A percentile compares a stretch with the other conserved stretches of the same genome.
phyloP scores from a whole-genome alignment of 2,797 vertebrate genomes.

The Lepus townsendii region DNA sequence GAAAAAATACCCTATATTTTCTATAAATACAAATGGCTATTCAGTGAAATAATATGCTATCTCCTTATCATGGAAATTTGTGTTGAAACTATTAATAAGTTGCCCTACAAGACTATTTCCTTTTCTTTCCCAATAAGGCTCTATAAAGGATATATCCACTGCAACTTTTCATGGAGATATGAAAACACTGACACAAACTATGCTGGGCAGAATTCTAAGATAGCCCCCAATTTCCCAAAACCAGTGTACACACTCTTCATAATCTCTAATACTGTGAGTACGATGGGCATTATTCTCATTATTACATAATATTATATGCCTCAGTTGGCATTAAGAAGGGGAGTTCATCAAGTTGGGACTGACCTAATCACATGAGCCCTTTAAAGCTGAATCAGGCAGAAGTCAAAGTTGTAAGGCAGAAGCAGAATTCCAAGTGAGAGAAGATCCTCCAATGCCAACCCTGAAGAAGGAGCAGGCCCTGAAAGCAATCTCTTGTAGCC shows the following conservation, averaged over 20 bases:
- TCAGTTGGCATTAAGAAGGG: slow-evolving; percentile 1
- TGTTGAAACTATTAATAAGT: slow-evolving; percentile 73
- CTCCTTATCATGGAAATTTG: slow-evolving; percentile 66
- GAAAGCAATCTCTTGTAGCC: neutral
- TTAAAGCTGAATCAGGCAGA: slow-evolving; percentile 47
- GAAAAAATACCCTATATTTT: slow-evolving; percentile 43
- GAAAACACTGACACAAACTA: slow-evolving; percentile 23
- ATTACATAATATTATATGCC: neutral
- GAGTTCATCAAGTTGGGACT: neutral
- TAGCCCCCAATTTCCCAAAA: neutral
- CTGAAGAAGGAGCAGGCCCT: neutral
- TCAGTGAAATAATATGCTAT: slow-evolving; percentile 62
- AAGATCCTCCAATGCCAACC: neutral
- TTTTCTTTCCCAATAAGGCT: slow-evolving; percentile 67
- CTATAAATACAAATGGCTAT: slow-evolving; percentile 72
- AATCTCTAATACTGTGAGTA: neutral
- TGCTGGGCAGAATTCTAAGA: neutral
- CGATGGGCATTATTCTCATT: neutral
- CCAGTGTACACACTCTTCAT: neutral
- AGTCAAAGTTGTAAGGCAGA: slow-evolving; percentile 5
- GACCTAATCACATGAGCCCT: slow-evolving; percentile 14
- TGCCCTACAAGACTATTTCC: slow-evolving; percentile 59
- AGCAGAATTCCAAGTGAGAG: neutral
- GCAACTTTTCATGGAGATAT: slow-evolving; percentile 65
- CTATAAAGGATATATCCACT: slow-evolving; percentile 58